Evolutionary conservation across 2,797 vertebrate genomes (phyloP).

Genomic region (Phrynocephalus vlangalii): DNA sequence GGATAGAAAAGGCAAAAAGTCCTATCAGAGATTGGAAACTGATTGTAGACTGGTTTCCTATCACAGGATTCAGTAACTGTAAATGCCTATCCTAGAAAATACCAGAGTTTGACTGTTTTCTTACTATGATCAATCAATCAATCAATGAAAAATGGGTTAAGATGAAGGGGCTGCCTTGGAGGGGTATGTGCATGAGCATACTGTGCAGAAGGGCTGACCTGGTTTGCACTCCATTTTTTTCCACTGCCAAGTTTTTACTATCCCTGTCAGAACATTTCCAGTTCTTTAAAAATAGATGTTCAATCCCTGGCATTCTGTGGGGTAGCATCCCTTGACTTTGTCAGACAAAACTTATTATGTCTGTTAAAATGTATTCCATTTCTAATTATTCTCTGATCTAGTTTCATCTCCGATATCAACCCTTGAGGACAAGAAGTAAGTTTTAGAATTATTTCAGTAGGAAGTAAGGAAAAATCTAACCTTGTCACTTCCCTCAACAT

Average conservation of each 20-base stretch:
- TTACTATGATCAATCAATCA: too few relatives aligned
- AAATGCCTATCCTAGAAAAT: background rate
- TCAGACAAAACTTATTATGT: background rate
- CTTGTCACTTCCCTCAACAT: background rate
- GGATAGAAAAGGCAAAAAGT: background rate
- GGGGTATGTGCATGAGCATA: background rate
- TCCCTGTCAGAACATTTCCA: background rate
- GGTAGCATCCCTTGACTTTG: background rate
- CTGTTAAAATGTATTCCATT: slow-evolving; percentile 13
- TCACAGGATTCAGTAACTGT: too few relatives aligned
- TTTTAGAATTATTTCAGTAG: background rate
- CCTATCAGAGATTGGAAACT: background rate
- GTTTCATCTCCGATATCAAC: background rate
- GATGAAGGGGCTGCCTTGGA: too few relatives aligned
- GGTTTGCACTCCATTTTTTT: background rate
- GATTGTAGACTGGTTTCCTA: too few relatives aligned
- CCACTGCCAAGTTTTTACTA: background rate
- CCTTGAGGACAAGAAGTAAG: background rate
- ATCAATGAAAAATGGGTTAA: too few relatives aligned
- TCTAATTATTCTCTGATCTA: slow-evolving; percentile 5
- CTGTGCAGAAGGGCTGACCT: background rate
- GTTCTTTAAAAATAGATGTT: background rate
- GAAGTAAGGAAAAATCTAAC: background rate
- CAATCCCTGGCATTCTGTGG: slow-evolving; percentile 2
- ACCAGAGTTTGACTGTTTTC: too few relatives aligned